phyloP scores from a whole-genome alignment of 1,140 invertebrate species.

The Homalodisca vitripennis region DNA sequence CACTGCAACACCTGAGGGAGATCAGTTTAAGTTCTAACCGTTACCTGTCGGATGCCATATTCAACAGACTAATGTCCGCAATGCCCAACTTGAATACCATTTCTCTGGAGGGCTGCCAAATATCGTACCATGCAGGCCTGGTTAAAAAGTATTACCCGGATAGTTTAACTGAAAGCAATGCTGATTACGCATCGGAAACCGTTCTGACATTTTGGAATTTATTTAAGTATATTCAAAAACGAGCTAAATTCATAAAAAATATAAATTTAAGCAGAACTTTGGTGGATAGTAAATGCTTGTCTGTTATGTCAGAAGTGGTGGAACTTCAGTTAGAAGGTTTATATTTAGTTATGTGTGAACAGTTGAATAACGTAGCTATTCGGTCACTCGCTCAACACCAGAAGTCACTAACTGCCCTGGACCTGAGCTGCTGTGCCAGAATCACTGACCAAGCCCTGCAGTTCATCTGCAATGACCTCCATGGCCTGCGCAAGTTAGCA shows the following conservation, averaged over 20 bases:
- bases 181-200: conserved; percentile 59
- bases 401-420: conserved; percentile 55
- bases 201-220: conserved; percentile 69
- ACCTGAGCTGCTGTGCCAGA: conserved; percentile 61
- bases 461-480: conserved; percentile 56
- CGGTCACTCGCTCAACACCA: conserved; percentile 56
- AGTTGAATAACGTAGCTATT: conserved; percentile 62
- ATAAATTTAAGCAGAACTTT: conserved; percentile 64
- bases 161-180: conserved; percentile 41
- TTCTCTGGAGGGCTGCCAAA: conserved; percentile 61
- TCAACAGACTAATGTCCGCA: conserved; percentile 62
- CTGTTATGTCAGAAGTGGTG: conserved; percentile 53
- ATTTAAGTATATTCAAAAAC: conserved; percentile 55
- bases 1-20: conserved; percentile 56
- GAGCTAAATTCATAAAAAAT: conserved; percentile 55
- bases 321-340: conserved; percentile 57
- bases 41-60: conserved; percentile 68
- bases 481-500: conserved; percentile 55
- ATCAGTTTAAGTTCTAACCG: conserved; percentile 63
- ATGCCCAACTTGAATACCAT: conserved; percentile 59
- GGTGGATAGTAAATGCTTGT: conserved; percentile 61
- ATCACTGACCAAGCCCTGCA: conserved; percentile 61
- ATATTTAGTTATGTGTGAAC: conserved; percentile 60
- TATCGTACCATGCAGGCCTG: conserved; percentile 66
- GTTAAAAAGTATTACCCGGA: conserved; percentile 64